Base-by-base conservation (phyloP, 2,113 vertebrate genomes). In the Physeter macrocephalus region DNA sequence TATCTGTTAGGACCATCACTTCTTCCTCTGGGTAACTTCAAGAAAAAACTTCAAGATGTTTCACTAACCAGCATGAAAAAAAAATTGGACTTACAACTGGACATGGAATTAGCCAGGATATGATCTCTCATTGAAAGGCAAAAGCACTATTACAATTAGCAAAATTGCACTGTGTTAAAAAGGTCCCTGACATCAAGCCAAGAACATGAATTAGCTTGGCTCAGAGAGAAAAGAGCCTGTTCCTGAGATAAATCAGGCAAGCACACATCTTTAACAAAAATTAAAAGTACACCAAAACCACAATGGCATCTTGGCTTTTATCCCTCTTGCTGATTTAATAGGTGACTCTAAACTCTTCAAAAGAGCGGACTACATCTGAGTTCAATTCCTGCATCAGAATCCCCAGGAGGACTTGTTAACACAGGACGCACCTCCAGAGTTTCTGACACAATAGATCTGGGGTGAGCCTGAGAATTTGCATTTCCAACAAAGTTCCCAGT, bases 141-240 rank as follows among this genome's bases (percentile, higher is more conserved):
- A 91, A 97, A 59, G 41, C 83, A 49, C 75, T 87, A 17, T 52
- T 90, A 88, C 69, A 94, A 83, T 69, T 27, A 94, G 72, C 80
- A 91, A 93, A 94, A 66, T 54, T 93, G 54, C 29, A 78, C 36
- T 59, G 8, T 92, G 74, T 91, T 90, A 80, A 85, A 94, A 96
- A 94, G 36, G 59, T 36, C 54, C 77, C 85, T n/a, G 39, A 88
- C 34, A 69, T 3, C 61, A 93, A 83, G 52, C 77, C 94, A 96
- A 96, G 85, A 94, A 84, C 85, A 95, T 18, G 23, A 96, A 93
- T 88, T 43, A 77, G 84, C n/a, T 74, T 96, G 91, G 69, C 90
- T 72, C 93, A 67, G 59, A 84, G 3, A 90, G 93, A 80, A 97
- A 90, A 36, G 34, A 90, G 75, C 46, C 88, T 93, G 49, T 72